These are phyloP conservation scores for Hylaea fasciaria DNA, from an alignment of 2,888 invertebrate genomes.

Conservation along the genomic window DNA sequence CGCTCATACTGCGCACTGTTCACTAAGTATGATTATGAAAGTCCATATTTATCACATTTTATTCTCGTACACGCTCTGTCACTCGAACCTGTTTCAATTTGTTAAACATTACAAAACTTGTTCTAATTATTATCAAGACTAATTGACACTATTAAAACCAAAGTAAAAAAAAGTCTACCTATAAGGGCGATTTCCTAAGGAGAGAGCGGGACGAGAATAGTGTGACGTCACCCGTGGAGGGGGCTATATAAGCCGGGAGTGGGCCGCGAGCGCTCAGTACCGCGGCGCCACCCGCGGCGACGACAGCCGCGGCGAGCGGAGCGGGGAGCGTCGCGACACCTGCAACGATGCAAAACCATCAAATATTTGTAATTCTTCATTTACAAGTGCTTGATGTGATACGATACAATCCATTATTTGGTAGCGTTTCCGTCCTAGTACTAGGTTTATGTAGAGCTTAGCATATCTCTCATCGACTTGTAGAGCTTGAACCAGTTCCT, in stretches of 20 bases:
- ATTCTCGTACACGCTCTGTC: slow-evolving; percentile 31
- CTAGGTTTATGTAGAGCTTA: too few relatives aligned
- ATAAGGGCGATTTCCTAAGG: slow-evolving; percentile 10
- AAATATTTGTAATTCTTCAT: too few relatives aligned
- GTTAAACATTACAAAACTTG: slow-evolving; percentile 18
- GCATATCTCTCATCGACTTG: too few relatives aligned
- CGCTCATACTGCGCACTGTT: slow-evolving; percentile 44
- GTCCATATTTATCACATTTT: slow-evolving; percentile 30
- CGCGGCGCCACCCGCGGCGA: slow-evolving; percentile 79
- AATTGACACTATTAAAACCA: slow-evolving; percentile 41
- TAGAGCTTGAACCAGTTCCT: too few relatives aligned
- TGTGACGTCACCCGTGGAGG: slow-evolving; percentile 40
- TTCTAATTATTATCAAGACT: slow-evolving; percentile 30
- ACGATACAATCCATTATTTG: too few relatives aligned
- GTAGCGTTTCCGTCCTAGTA: too few relatives aligned
- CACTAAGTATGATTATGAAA: slow-evolving; percentile 24
- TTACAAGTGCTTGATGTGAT: too few relatives aligned
- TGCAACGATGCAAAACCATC: slow-evolving; percentile 33
- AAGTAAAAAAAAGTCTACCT: slow-evolving; percentile 12
- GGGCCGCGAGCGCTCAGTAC: slow-evolving; percentile 66
- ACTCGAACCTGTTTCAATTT: slow-evolving; percentile 16
- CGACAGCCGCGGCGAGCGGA: slow-evolving; percentile 75
- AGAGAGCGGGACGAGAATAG: slow-evolving; percentile 49
- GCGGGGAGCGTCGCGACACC: slow-evolving; percentile 70
- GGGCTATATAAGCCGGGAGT: slow-evolving; percentile 46